Percentiles rank a stretch among this genome's conserved stretches.
These are phyloP conservation scores for Drosophila bocki DNA, from an alignment of 1,140 invertebrate species.

Conservation along the genomic window DNA sequence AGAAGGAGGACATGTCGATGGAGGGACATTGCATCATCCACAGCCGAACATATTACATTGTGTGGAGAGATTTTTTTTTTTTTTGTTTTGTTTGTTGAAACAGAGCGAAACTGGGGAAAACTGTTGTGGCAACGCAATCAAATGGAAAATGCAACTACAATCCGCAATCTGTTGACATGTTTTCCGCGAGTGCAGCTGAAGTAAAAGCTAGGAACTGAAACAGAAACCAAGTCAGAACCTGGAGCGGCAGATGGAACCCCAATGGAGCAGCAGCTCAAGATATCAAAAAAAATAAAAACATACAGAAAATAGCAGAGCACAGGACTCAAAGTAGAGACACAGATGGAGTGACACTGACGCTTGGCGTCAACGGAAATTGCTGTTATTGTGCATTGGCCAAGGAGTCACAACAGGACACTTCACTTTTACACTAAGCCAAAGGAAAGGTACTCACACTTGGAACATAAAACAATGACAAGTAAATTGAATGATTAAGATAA, in stretches of 20 bases:
- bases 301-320: conserved; percentile 5
- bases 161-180: conserved; percentile 45
- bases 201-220: conserved; percentile 33
- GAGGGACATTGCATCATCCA: conserved; percentile 33
- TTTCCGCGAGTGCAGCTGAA: conserved; percentile 65
- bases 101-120: conserved; percentile 11
- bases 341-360: conserved; percentile 41
- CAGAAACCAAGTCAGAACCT: conserved; percentile 13
- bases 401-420: conserved; percentile 25
- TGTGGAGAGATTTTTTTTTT: conserved; percentile 16
- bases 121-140: conserved; percentile 66
- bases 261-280: conserved; percentile 13
- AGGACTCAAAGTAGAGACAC: conserved; percentile 16
- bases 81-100: conserved; percentile 22
- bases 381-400: conserved; percentile 58
- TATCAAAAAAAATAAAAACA: conserved; percentile 13
- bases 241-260: conserved; percentile 18
- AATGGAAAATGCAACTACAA: conserved; percentile 75
- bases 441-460: too few species aligned
- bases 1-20: conserved; percentile 48
- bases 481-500: not conserved
- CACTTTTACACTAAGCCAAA: conserved; percentile 8
- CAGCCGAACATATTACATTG: conserved; percentile 46
- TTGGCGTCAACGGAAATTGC: conserved; percentile 71
- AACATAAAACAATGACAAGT: not conserved